Evolutionary conservation across 2,113 vertebrate species (phyloP).

Genomic region (Montifringilla adamsi): DNA sequence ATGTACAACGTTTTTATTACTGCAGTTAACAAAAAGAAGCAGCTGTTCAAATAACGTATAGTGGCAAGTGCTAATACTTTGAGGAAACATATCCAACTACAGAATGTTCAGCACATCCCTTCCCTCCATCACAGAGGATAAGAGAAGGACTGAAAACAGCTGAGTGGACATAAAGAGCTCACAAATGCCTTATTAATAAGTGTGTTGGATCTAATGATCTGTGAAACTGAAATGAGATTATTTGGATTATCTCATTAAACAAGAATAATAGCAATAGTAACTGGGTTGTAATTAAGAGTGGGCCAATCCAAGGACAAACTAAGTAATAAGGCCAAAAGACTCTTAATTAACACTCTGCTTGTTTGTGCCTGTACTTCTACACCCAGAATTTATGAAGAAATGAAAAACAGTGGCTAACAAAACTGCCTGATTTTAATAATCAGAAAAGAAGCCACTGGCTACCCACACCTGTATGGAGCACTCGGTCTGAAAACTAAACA

Average conservation of each 20-base stretch:
- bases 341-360: neutral
- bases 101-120: neutral
- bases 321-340: constrained; percentile 14
- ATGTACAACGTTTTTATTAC: neutral
- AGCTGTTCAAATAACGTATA: neutral
- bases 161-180: constrained; percentile 50
- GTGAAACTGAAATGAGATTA: constrained; percentile 67
- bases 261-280: constrained; percentile 64
- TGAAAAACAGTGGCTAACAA: neutral
- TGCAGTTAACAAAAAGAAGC: neutral
- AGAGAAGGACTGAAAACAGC: constrained; percentile 50
- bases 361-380: neutral
- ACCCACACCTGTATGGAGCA: neutral
- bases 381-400: neutral
- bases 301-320: constrained; percentile 57
- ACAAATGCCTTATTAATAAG: constrained; percentile 63
- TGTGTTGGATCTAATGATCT: constrained; percentile 53
- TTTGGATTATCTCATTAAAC: constrained; percentile 69
- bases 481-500: neutral
- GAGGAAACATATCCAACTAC: neutral
- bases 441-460: neutral
- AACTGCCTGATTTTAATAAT: neutral
- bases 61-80: neutral
- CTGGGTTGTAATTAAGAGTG: neutral
- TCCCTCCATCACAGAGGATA: neutral